Base-by-base conservation (phyloP, 2,888 invertebrate species). In the Tenthredo livida region DNA sequence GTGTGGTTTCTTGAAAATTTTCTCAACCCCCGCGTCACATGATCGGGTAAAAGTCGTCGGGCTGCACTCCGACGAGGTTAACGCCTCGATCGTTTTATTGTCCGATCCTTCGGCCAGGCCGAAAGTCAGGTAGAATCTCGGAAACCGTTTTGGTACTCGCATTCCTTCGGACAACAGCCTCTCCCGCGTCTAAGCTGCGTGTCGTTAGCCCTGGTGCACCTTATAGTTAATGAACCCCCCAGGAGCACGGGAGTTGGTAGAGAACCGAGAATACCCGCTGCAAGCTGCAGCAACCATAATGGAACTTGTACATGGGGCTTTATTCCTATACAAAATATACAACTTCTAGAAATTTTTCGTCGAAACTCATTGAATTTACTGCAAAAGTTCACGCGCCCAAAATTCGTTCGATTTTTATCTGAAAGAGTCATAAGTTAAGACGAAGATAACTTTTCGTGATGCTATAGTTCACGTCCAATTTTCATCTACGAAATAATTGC, bases 131-230 rank as follows among this genome's bases (percentile, higher is more conserved):
- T 80, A 80, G 61, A 61, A 61, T 40, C 61, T 80, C 37, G 15
- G 37, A 65, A 43, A 80, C 25, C 80, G 80, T 65, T 80, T 80
- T 65, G 80, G 80, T 80, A 80, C 80, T 80, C 61, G 40, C 80
- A 80, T 61, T 80, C 61, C 80, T 80, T 58, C 6, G 29, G 3
- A 37, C 77, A 54, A 29, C 17, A 54, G 17, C 50, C 50, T 33
- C 47, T 75, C 77, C 50, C 29, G 29, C 54, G n/a, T 50, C 50
- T 54, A 29, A n/a, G 15, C 17, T 25, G 25, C 54, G 54, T 77
- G 50, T 77, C 77, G 77, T 77, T 77, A 77, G 77, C 77, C 77
- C 77, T 54, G 37, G 37, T 37, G 47, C 77, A 21, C 33, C 50
- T 47, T n/a, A 17, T 29, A 77, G 77, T 77, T 77, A 77, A 50